These are phyloP conservation scores for Coremacera marginata DNA, from an alignment of 2,888 invertebrate species.

Conservation along the genomic window DNA sequence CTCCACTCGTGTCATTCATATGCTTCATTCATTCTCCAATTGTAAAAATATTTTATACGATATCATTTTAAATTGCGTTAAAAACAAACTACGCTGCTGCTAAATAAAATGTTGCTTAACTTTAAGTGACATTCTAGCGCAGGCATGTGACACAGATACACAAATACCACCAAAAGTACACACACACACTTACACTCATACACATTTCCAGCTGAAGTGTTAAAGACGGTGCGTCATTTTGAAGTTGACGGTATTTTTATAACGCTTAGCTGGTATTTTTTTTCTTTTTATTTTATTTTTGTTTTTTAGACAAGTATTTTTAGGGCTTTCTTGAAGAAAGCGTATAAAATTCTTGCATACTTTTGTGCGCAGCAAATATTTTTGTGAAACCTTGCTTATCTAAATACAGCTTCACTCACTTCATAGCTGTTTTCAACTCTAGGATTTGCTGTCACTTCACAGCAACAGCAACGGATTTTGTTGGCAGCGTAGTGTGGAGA, in stretches of 20 bases:
- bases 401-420: neutral
- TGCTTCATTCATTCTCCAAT: too few relatives aligned
- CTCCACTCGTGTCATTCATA: too few relatives aligned
- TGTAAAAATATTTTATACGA: too few relatives aligned
- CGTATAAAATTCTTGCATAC: constrained; percentile 53
- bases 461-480: neutral
- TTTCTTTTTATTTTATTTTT: neutral
- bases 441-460: neutral
- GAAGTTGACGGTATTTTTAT: neutral
- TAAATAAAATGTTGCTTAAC: too few relatives aligned
- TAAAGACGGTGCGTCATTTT: neutral
- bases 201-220: neutral
- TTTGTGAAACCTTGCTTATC: constrained; percentile 45
- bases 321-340: neutral
- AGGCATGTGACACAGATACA: too few relatives aligned
- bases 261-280: neutral
- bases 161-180: neutral
- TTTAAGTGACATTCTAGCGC: too few relatives aligned
- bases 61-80: too few relatives aligned
- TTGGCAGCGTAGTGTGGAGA: neutral
- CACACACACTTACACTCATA: neutral
- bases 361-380: constrained; percentile 60
- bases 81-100: too few relatives aligned
- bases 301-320: neutral
- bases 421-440: neutral